Conservation (phyloP, 2,113 vertebrate species). For the Sylvicapra grimmia region DNA sequence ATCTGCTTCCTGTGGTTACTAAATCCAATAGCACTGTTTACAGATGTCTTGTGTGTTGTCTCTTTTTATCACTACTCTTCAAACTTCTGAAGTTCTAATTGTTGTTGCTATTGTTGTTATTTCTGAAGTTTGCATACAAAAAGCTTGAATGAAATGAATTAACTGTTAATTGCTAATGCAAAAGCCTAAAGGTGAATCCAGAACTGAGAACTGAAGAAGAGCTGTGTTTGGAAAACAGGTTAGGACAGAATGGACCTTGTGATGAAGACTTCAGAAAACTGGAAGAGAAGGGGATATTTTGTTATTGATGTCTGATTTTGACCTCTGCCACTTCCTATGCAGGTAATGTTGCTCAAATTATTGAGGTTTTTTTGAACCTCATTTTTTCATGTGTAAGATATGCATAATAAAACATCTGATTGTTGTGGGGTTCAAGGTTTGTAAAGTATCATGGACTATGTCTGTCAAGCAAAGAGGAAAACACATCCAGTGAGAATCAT, state of each 20-base stretch:
- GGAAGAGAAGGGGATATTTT: neutral
- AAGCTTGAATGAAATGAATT: neutral
- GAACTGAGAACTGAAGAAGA: neutral
- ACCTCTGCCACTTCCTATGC: neutral
- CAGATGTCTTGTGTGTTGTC: neutral
- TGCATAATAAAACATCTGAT: neutral
- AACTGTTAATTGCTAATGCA: neutral
- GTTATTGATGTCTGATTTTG: neutral
- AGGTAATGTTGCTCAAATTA: neutral
- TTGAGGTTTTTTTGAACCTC: neutral
- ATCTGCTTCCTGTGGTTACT: conserved; percentile 48
- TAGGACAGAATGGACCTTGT: neutral
- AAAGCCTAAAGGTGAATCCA: neutral
- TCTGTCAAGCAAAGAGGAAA: neutral
- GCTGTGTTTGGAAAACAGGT: neutral
- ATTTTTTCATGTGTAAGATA: neutral
- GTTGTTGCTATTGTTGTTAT: neutral
- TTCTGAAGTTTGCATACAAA: neutral
- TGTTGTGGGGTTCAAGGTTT: neutral
- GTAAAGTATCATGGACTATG: neutral
- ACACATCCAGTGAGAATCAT: neutral
- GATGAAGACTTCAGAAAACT: neutral
- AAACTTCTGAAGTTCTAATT: neutral
- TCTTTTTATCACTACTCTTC: neutral
- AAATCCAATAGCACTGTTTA: conserved; percentile 43